A percentile compares a stretch with the other conserved stretches of the same genome.
phyloP scores from a whole-genome alignment of 2,113 vertebrate genomes.

The Arizona elegans region DNA sequence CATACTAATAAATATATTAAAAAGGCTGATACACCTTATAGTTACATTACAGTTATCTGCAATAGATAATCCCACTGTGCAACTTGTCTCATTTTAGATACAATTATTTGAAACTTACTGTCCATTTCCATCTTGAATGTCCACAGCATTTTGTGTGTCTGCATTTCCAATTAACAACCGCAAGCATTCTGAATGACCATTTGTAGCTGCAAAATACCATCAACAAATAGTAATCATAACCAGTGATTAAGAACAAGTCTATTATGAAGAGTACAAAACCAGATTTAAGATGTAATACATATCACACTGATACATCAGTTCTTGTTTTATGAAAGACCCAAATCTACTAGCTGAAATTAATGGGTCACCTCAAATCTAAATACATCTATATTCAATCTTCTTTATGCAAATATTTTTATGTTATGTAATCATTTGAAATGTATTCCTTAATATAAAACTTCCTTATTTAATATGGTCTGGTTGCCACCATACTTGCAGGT shows the following conservation, averaged over 20 bases:
- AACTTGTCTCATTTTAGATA: not conserved
- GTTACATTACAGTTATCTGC: not conserved
- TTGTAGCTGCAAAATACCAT: conserved; percentile 80
- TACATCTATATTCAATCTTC: not conserved
- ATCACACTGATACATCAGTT: not conserved
- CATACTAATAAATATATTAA: not conserved
- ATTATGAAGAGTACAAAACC: not conserved
- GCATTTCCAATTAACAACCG: conserved; percentile 93
- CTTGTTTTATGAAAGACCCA: not conserved
- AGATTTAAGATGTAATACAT: not conserved
- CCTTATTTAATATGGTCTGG: not conserved
- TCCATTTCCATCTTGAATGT: conserved; percentile 95
- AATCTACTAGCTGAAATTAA: not conserved
- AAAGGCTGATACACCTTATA: not conserved
- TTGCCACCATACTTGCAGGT: not conserved
- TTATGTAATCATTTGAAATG: not conserved
- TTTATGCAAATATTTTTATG: not conserved
- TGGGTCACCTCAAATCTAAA: not conserved
- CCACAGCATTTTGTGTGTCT: conserved; percentile 89
- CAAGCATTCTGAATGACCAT: conserved; percentile 96
- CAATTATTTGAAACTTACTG: conserved; percentile 80
- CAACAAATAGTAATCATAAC: not conserved
- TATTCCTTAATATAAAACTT: not conserved
- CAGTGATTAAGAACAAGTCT: not conserved
- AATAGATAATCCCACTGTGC: not conserved